Conservation (phyloP, 1,140 invertebrate genomes). For the Microplitis demolitor region DNA sequence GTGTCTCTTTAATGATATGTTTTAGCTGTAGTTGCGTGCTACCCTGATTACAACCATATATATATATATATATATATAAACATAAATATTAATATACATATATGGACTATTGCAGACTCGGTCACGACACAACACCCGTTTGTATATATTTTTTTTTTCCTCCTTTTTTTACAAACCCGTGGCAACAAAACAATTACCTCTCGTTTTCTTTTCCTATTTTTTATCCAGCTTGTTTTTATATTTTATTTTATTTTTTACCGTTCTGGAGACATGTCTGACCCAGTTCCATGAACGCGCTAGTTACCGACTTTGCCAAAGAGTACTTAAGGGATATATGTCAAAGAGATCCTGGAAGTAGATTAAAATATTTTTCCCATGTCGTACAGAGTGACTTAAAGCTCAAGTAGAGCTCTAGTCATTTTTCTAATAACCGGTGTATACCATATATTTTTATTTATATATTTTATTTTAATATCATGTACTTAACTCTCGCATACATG, state of each 20-base stretch:
- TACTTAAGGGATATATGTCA: conserved; percentile 3
- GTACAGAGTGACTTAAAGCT: neutral
- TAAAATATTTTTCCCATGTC: conserved; percentile 1
- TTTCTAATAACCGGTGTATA: neutral
- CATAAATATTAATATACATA: neutral
- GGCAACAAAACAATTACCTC: neutral
- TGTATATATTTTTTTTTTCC: neutral
- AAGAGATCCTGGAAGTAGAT: conserved; percentile 1
- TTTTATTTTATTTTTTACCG: neutral
- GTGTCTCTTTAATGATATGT: neutral
- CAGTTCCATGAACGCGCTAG: neutral
- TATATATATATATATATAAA: neutral
- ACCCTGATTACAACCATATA: neutral
- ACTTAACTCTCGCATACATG: too few species aligned
- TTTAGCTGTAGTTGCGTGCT: neutral
- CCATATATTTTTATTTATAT: neutral
- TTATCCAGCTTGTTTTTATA: neutral
- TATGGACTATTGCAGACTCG: neutral
- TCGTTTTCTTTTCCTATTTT: neutral
- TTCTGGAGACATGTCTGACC: neutral
- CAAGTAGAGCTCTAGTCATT: neutral
- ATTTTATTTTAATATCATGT: too few species aligned
- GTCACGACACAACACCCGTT: neutral
- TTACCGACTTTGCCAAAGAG: neutral
- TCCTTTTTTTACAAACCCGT: neutral